These are phyloP conservation scores for Cyphomyrus plagiostoma DNA, from an alignment of 2,113 vertebrate genomes.

Conservation along the genomic window DNA sequence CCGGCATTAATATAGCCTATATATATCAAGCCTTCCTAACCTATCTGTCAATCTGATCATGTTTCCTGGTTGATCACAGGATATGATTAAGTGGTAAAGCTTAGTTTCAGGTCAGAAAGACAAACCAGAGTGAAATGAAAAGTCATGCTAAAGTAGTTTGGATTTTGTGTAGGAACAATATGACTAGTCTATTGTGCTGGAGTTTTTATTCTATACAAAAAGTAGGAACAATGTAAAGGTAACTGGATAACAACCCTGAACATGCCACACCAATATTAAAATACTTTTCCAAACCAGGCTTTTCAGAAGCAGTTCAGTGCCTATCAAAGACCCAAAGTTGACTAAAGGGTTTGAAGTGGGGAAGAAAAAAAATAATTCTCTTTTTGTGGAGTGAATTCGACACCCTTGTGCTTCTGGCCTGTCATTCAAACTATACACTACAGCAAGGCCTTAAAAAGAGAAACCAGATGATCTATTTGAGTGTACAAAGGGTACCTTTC, in stretches of 20 bases:
- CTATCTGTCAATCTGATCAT: neutral
- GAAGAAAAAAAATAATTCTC: neutral
- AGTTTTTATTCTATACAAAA: neutral
- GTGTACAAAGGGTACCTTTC: neutral
- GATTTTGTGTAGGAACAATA: neutral
- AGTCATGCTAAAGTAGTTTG: neutral
- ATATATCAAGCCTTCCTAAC: too few species aligned
- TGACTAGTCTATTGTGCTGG: neutral
- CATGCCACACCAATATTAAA: neutral
- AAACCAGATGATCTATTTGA: neutral
- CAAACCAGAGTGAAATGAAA: neutral
- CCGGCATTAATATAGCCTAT: too few species aligned
- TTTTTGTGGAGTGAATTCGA: neutral
- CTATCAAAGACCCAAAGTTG: neutral
- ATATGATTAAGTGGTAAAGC: too few species aligned
- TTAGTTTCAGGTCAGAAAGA: neutral
- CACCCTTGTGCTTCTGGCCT: neutral
- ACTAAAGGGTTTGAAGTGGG: neutral
- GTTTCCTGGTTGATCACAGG: too few species aligned
- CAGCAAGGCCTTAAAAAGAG: neutral
- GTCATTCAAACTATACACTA: neutral
- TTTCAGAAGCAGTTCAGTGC: neutral
- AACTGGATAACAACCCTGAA: neutral
- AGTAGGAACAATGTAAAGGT: constrained; percentile 9
- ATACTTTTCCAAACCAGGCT: neutral